Evolutionary conservation across 2,113 vertebrate genomes (phyloP).

Genomic region (Lepus timidus): DNA sequence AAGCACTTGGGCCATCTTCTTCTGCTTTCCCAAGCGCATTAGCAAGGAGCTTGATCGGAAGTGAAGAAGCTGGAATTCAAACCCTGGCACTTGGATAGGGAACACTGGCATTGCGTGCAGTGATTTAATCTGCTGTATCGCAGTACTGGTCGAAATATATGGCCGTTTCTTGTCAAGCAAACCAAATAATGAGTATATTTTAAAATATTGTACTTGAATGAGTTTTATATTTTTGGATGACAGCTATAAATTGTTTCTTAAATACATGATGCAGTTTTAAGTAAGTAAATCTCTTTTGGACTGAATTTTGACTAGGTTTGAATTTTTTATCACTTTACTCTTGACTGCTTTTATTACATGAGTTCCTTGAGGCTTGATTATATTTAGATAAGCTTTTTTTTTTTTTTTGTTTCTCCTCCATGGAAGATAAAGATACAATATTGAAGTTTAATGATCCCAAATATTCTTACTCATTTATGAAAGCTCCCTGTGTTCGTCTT

Average conservation of each 20-base stretch:
- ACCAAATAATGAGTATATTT: background rate
- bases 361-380: background rate
- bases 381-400: background rate
- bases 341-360: background rate
- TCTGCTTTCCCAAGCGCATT: no score
- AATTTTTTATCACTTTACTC: background rate
- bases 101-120: no score
- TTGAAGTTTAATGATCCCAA: background rate
- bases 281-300: background rate
- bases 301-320: background rate
- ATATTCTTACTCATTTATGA: background rate
- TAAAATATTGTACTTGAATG: background rate
- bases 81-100: no score
- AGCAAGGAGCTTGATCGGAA: no score
- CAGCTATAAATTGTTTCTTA: background rate
- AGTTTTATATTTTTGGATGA: background rate
- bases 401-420: background rate
- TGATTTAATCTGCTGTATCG: no score
- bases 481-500: background rate
- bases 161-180: background rate
- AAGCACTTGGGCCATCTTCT: no score
- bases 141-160: no score
- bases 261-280: conserved; percentile 10
- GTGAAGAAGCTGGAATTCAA: no score
- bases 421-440: background rate